Conservation (phyloP, 1,140 invertebrate genomes). For the Temnothorax curvispinosus region DNA sequence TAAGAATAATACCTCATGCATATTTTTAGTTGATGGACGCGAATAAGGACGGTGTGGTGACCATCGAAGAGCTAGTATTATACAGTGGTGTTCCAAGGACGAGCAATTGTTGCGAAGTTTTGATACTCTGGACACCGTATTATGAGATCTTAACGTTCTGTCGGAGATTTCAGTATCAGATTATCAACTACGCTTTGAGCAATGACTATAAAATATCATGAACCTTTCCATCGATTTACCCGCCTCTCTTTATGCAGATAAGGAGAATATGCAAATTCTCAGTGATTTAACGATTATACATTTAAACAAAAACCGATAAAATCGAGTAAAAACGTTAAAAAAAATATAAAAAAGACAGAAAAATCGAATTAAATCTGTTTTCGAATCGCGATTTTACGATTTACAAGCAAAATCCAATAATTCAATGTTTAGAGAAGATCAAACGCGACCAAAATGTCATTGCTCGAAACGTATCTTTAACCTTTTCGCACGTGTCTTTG, state of each 20-base stretch:
- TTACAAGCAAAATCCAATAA: not conserved
- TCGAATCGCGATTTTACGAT: not conserved
- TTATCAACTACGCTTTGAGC: slow-evolving; percentile 39
- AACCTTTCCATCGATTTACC: slow-evolving; percentile 17
- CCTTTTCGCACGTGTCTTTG: slow-evolving; percentile 65
- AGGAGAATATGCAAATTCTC: not conserved
- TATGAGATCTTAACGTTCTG: slow-evolving; percentile 86
- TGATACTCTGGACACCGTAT: slow-evolving; percentile 91
- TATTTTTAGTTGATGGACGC: slow-evolving; percentile 91
- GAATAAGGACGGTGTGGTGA: slow-evolving; percentile 94
- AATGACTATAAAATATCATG: slow-evolving; percentile 32
- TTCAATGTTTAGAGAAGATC: slow-evolving; percentile 11
- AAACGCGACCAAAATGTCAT: slow-evolving; percentile 1
- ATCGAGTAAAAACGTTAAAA: not conserved
- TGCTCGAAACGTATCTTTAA: slow-evolving; percentile 47
- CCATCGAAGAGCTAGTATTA: slow-evolving; percentile 92
- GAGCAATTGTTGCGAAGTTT: slow-evolving; percentile 90
- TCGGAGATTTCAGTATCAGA: slow-evolving; percentile 20
- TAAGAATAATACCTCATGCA: slow-evolving; percentile 3
- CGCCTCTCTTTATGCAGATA: not conserved
- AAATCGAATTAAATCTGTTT: slow-evolving; percentile 7
- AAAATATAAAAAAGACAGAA: not conserved
- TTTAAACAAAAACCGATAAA: not conserved
- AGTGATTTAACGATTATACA: not conserved
- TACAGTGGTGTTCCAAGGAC: slow-evolving; percentile 93